These are phyloP conservation scores for Paralichthys olivaceus DNA, from an alignment of 2,113 vertebrate species.

Conservation along the genomic window DNA sequence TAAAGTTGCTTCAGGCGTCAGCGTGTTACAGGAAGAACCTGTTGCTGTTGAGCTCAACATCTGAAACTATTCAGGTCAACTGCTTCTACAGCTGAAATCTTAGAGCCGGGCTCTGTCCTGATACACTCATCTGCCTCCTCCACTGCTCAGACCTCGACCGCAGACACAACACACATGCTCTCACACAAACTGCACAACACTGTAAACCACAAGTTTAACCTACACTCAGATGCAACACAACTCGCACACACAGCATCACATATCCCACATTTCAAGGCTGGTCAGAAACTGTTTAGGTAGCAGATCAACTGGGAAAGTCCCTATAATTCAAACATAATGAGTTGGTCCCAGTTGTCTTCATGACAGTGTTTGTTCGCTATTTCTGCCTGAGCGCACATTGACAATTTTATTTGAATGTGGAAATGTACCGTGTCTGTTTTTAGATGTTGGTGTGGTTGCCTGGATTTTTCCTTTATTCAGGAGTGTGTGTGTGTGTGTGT, in stretches of 20 bases:
- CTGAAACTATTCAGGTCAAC: not conserved
- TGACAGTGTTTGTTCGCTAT: conserved; percentile 60
- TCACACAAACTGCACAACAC: conserved; percentile 28
- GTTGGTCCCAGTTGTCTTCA: conserved; percentile 52
- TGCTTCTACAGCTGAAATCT: not conserved
- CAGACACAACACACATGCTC: conserved; percentile 17
- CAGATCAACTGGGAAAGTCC: conserved; percentile 75
- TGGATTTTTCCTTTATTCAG: conserved; percentile 13
- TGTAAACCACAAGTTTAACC: conserved; percentile 48
- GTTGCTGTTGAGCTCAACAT: not conserved
- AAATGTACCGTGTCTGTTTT: conserved; percentile 53
- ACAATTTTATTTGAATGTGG: conserved; percentile 41
- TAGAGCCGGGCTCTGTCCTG: not conserved
- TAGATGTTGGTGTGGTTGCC: conserved; percentile 37
- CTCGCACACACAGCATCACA: conserved; percentile 13
- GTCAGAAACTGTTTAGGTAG: conserved; percentile 78
- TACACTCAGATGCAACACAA: conserved; percentile 21
- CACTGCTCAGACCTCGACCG: conserved; percentile 27
- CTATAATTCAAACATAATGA: conserved; percentile 47
- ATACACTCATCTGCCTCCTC: conserved; percentile 1
- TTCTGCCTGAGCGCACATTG: conserved; percentile 34
- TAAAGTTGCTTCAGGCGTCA: no score
- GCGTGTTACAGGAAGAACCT: no score
- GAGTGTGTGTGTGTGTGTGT: conserved; percentile 2
- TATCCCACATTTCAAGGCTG: conserved; percentile 55